Conservation (phyloP, 2,113 vertebrate genomes). For the Pterophyllum scalare region DNA sequence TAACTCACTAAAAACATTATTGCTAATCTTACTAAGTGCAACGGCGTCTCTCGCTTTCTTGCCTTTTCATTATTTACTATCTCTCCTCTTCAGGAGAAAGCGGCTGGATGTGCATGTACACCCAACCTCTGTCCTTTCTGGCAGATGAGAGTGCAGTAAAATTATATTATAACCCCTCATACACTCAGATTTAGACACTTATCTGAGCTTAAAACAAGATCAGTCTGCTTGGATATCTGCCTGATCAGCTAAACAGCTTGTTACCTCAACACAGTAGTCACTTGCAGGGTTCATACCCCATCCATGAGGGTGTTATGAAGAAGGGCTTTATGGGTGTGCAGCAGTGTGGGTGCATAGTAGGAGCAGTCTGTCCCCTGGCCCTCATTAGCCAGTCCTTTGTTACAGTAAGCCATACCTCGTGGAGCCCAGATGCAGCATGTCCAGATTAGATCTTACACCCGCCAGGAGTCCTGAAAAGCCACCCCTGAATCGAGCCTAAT, state of each 20-base stretch:
- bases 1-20: not conserved
- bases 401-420: slow-evolving; percentile 75
- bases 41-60: not conserved
- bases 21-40: slow-evolving; percentile 20
- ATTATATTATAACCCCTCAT: slow-evolving; percentile 32
- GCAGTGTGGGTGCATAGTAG: slow-evolving; percentile 40
- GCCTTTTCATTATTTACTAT: not conserved
- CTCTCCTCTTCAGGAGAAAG: not conserved
- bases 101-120: not conserved
- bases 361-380: slow-evolving; percentile 62
- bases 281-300: slow-evolving; percentile 28
- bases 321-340: slow-evolving; percentile 62
- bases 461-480: slow-evolving; percentile 72
- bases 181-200: slow-evolving; percentile 2
- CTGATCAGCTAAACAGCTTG: slow-evolving; percentile 3
- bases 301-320: slow-evolving; percentile 34
- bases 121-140: not conserved
- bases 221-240: slow-evolving; percentile 16
- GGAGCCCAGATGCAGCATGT: slow-evolving; percentile 76
- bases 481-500: slow-evolving; percentile 71
- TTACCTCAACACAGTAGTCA: not conserved
- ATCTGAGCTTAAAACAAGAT: slow-evolving; percentile 25
- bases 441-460: slow-evolving; percentile 75
- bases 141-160: slow-evolving; percentile 16
- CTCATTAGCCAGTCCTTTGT: slow-evolving; percentile 79